A percentile compares a stretch with the other conserved stretches of the same genome.
These are phyloP conservation scores for Rhabdornis inornatus DNA, from an alignment of 2,113 vertebrate species.

Conservation along the genomic window DNA sequence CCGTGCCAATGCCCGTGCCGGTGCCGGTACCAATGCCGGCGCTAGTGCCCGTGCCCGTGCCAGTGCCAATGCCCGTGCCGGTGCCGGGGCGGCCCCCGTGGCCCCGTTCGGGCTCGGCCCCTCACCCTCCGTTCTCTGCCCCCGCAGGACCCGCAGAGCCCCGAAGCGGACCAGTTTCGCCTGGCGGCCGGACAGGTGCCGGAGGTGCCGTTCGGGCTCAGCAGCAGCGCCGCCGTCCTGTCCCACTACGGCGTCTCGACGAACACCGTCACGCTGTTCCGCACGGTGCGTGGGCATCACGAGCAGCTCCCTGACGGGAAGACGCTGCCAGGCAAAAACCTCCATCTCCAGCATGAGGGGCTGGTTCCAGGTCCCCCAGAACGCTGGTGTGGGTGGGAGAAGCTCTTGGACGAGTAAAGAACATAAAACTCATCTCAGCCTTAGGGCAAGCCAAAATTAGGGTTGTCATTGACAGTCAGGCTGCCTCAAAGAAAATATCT, in stretches of 20 bases:
- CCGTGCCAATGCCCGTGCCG: neutral
- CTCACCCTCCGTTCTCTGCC: neutral
- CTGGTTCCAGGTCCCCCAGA: neutral
- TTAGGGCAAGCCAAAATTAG: neutral
- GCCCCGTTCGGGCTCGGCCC: neutral
- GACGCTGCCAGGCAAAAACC: neutral
- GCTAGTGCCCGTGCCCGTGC: too few relatives aligned
- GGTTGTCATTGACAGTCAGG: neutral
- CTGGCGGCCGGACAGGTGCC: constrained; percentile 58
- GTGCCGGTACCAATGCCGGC: too few relatives aligned
- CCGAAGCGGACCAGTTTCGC: constrained; percentile 69
- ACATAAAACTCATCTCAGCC: neutral
- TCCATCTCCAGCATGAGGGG: accelerated
- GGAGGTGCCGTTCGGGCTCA: constrained; percentile 80
- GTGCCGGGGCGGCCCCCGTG: too few relatives aligned
- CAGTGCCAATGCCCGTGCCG: neutral
- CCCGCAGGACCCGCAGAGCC: constrained; percentile 75
- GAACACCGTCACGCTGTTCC: constrained; percentile 81
- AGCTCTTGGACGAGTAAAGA: neutral
- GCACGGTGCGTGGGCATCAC: constrained; percentile 74
- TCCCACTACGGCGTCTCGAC: constrained; percentile 71
- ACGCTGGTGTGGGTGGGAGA: neutral
- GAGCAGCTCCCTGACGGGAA: neutral
- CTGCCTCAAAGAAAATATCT: neutral
- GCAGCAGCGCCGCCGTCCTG: constrained; percentile 75